Percentiles rank a stretch among this genome's conserved stretches.
Conservation (phyloP, 2,113 vertebrate genomes). For the Lipotes vexillifer region DNA sequence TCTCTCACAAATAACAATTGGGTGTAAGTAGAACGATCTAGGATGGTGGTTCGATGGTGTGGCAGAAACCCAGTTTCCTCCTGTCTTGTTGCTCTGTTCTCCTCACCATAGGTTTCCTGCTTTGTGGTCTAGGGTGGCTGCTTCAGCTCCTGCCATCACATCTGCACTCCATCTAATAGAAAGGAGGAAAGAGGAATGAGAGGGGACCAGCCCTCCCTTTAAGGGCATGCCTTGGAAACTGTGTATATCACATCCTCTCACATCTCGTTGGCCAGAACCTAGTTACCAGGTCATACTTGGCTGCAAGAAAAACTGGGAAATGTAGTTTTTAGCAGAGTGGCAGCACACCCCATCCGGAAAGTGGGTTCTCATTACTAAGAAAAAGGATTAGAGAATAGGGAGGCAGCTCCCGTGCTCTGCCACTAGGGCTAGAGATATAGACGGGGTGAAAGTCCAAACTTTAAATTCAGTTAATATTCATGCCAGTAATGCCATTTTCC, state of each 20-base stretch:
- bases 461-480: not conserved
- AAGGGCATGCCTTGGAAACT: not conserved
- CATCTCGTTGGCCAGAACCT: not conserved
- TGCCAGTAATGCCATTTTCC: not conserved
- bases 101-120: not conserved
- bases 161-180: not conserved
- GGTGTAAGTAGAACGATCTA: not conserved
- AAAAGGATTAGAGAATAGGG: not conserved
- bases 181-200: not conserved
- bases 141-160: not conserved
- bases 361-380: not conserved
- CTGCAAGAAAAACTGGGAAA: not conserved
- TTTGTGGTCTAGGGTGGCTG: not conserved
- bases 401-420: not conserved
- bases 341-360: not conserved
- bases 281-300: not conserved
- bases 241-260: not conserved
- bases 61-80: not conserved
- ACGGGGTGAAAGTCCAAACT: not conserved
- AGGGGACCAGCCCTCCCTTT: too few relatives aligned
- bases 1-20: not conserved
- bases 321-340: not conserved
- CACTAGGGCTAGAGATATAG: not conserved
- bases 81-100: not conserved
- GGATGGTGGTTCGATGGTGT: not conserved